phyloP scores from a whole-genome alignment of 1,140 invertebrate genomes.

The Diprion similis region DNA sequence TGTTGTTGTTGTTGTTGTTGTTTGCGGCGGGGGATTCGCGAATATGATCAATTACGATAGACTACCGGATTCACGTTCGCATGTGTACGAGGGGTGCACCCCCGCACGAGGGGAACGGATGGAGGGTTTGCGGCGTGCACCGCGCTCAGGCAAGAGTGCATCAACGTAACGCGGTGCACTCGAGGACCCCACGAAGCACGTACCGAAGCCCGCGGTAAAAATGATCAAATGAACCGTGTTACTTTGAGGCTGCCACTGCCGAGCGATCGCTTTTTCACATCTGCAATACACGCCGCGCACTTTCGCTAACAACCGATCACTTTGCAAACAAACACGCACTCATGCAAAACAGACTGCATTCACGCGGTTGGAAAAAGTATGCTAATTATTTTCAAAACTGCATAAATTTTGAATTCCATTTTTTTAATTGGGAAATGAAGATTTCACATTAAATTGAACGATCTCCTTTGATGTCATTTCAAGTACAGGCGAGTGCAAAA shows the following conservation, averaged over 20 bases:
- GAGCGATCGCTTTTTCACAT: background rate
- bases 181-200: background rate
- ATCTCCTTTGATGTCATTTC: too few relatives aligned
- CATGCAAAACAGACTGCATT: too few relatives aligned
- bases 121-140: slow-evolving; percentile 16
- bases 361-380: too few relatives aligned
- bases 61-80: slow-evolving; percentile 2
- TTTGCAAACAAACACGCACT: too few relatives aligned
- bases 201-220: background rate
- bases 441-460: too few relatives aligned
- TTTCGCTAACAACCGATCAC: too few relatives aligned
- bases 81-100: background rate
- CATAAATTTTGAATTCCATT: too few relatives aligned
- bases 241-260: background rate
- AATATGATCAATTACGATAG: slow-evolving; percentile 8
- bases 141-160: slow-evolving; percentile 19
- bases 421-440: too few relatives aligned
- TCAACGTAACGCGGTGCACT: slow-evolving; percentile 16
- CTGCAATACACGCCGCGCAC: background rate
- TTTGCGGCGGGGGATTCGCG: background rate
- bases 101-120: background rate
- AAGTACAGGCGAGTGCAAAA: too few relatives aligned
- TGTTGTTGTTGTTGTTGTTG: background rate
- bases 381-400: too few relatives aligned
- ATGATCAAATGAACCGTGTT: slow-evolving; percentile 7